Base-by-base conservation (phyloP, 2,113 vertebrate genomes). In the Oncorhynchus keta region DNA sequence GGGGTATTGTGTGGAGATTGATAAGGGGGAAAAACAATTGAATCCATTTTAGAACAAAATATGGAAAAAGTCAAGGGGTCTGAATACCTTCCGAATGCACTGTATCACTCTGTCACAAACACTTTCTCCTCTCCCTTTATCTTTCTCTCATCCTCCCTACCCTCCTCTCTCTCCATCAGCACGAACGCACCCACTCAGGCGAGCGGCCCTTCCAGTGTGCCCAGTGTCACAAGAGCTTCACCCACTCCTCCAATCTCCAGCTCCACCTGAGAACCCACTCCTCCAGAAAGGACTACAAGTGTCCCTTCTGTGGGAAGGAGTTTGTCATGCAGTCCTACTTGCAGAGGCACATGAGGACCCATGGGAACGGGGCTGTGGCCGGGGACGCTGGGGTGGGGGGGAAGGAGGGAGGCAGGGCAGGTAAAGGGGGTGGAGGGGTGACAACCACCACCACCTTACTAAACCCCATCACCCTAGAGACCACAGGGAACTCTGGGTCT, bases 321-420 rank as follows among this genome's bases (percentile, higher is more conserved):
- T 98, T 98, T 0, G 95, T 95, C 84, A 95, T 97, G 95, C 94
- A 95, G 65, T 95, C 97, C 49, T 97, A 97, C 88, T 87, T 98
- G 84, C 97, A 97, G 85, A 90, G 96, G 16, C 97, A 98, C 87
- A 93, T 97, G 73, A 81, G 92, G 1, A 92, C 90, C 18, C 92
- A 95, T 3, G 51, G 76, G 45, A 76, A 77, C 3, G 24, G 79
- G 0, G 84, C 86, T 14, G 70, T 86, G 4, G 76, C 85, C 32
- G 80, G 80, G 1, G 83, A 83, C 26, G 48, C 77, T 0, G 85
- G 82, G 24, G 88, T 78, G 39, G 83, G 70, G 70, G 68, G 73
- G 39, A 92, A 90, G 79, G 89, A 92, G 0, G 84, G 85, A 0
- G 84, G 85, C 12, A 88, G 92, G 51, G 76, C 87, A 6, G 89